phyloP scores from a whole-genome alignment of 2,888 invertebrate genomes.

The Chrysotoxum bicinctum region DNA sequence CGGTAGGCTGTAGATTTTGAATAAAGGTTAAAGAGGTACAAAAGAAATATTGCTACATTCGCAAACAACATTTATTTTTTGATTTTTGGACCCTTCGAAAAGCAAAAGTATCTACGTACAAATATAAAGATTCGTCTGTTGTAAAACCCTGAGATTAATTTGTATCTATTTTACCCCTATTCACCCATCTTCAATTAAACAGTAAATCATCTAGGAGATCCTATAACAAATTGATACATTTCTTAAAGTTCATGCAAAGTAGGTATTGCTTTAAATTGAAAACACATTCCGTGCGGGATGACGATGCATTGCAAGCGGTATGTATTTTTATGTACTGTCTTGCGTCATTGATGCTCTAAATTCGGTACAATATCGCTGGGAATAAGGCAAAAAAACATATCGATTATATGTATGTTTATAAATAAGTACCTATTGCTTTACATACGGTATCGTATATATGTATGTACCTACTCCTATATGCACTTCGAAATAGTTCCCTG shows the following conservation, averaged over 20 bases:
- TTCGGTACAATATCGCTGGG: conserved; percentile 46
- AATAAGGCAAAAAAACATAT: conserved; percentile 58
- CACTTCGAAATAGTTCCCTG: conserved; percentile 23
- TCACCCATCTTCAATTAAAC: background rate
- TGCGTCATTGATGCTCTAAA: conserved; percentile 71
- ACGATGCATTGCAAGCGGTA: conserved; percentile 10
- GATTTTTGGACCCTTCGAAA: no score
- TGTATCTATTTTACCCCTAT: no score
- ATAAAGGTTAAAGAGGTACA: no score
- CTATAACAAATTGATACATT: background rate
- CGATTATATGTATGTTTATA: background rate
- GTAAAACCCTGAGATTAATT: no score
- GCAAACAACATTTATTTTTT: no score
- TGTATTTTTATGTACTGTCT: conserved; percentile 47
- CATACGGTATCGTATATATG: background rate
- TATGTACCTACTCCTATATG: background rate
- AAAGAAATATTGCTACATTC: no score
- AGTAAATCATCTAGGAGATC: background rate
- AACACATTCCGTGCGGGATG: conserved; percentile 27
- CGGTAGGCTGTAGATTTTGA: no score
- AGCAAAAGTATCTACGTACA: no score
- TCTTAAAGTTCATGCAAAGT: background rate
- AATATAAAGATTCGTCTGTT: no score
- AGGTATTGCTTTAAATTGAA: conserved; percentile 40
- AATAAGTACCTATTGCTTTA: conserved; percentile 8